phyloP scores from a whole-genome alignment of 2,113 vertebrate species.

The Microcebus lehilahytsara region DNA sequence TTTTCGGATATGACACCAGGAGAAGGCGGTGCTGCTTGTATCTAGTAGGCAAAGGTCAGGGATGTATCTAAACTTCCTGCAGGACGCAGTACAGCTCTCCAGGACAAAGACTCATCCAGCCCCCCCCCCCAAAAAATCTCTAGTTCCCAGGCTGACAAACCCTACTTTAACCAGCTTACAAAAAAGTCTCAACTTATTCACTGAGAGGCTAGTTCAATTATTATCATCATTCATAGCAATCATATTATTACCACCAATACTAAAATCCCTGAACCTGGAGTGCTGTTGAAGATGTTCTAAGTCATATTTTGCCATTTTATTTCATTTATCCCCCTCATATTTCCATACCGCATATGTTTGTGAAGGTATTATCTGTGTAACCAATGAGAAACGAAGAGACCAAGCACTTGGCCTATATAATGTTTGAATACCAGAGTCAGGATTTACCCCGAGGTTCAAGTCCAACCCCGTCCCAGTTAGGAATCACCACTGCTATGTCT shows the following conservation, averaged over 20 bases:
- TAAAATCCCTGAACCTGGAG: not conserved
- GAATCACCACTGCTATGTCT: not conserved
- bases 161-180: not conserved
- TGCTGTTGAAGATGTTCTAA: not conserved
- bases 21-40: no score
- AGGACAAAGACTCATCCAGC: no score
- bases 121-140: not conserved
- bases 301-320: not conserved
- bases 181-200: not conserved
- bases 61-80: not conserved
- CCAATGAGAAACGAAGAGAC: not conserved
- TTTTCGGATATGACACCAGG: not conserved
- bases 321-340: not conserved
- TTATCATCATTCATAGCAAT: no score
- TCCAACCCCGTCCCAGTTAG: not conserved
- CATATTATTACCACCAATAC: not conserved
- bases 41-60: not conserved
- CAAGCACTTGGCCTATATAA: not conserved
- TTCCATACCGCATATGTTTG: rapidly evolving
- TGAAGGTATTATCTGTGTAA: not conserved
- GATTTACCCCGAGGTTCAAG: not conserved
- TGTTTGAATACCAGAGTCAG: not conserved
- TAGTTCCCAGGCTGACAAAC: not conserved
- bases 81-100: no score
- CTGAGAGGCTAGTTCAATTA: not conserved